Conservation (phyloP, 2,797 vertebrate genomes). For the Australoheros facetus region DNA sequence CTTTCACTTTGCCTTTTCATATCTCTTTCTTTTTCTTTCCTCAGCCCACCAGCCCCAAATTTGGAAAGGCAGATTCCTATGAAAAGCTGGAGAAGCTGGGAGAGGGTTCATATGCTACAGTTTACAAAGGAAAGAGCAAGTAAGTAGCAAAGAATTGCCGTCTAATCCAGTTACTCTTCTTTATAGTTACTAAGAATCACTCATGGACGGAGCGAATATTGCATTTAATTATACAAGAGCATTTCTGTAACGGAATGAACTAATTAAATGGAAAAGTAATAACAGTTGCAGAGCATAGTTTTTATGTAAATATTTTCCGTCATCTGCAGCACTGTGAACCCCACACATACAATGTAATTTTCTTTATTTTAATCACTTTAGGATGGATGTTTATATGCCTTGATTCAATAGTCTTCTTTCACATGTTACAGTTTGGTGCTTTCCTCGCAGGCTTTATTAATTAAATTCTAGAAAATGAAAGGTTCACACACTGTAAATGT, state of each 20-base stretch:
- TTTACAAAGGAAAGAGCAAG: conserved; percentile 99
- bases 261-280: conserved; percentile 26
- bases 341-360: conserved; percentile 17
- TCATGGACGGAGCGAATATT: conserved; percentile 29
- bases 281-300: conserved; percentile 19
- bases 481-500: conserved; percentile 31
- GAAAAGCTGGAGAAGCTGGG: conserved; percentile 98
- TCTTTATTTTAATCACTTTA: conserved; percentile 35
- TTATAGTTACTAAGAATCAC: background rate
- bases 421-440: conserved; percentile 3
- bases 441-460: conserved; percentile 35
- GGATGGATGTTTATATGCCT: conserved; percentile 17
- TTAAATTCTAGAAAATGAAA: conserved; percentile 50
- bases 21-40: conserved; percentile 14
- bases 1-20: conserved; percentile 18
- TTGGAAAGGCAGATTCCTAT: conserved; percentile 97
- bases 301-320: conserved; percentile 22
- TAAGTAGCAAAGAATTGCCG: conserved; percentile 77
- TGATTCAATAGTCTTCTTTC: conserved; percentile 9
- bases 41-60: conserved; percentile 97
- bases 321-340: conserved; percentile 8
- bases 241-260: conserved; percentile 9
- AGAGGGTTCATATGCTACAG: conserved; percentile 97
- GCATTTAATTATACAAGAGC: conserved; percentile 31
- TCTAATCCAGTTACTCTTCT: conserved; percentile 10